Evolutionary conservation across 1,140 invertebrate species (phyloP).

Genomic region (Musca domestica): DNA sequence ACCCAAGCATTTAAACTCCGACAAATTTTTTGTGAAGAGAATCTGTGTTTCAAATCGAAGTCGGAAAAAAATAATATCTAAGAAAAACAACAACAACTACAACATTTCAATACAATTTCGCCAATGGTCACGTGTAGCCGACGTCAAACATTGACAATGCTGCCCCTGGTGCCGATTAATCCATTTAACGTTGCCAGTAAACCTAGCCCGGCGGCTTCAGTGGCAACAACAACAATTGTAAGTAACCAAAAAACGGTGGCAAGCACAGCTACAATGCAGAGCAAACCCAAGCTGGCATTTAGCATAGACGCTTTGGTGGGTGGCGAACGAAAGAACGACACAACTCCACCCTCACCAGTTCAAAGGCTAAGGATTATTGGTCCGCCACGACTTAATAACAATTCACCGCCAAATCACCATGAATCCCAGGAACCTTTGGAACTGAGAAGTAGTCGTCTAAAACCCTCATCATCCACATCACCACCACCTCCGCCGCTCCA

Average conservation of each 20-base stretch:
- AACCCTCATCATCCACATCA: not conserved
- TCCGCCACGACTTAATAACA: not conserved
- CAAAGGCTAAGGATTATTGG: not conserved
- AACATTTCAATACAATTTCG: too few relatives aligned
- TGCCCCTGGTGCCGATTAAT: slow-evolving; percentile 53
- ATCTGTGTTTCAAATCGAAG: not conserved
- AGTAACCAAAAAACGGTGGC: slow-evolving; percentile 20
- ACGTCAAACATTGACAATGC: slow-evolving; percentile 50
- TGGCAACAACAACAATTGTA: slow-evolving; percentile 26
- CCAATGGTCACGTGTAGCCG: slow-evolving; percentile 53
- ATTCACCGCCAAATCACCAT: slow-evolving; percentile 24
- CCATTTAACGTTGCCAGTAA: slow-evolving; percentile 42
- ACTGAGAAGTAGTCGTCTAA: slow-evolving; percentile 27
- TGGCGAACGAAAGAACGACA: slow-evolving; percentile 37
- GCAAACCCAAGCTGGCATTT: slow-evolving; percentile 91
- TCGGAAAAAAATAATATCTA: not conserved
- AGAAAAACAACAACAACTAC: too few relatives aligned
- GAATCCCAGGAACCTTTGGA: slow-evolving; percentile 25
- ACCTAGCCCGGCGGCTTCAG: slow-evolving; percentile 25
- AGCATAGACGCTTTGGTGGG: slow-evolving; percentile 94
- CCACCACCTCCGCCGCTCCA: slow-evolving; percentile 36
- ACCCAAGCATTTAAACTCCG: not conserved
- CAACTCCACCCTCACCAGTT: not conserved
- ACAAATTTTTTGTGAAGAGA: too few relatives aligned
- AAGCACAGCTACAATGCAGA: slow-evolving; percentile 54